A percentile compares a stretch with the other conserved stretches of the same genome.
Conservation (phyloP, 2,888 invertebrate species). For the Osmoderma eremita region DNA sequence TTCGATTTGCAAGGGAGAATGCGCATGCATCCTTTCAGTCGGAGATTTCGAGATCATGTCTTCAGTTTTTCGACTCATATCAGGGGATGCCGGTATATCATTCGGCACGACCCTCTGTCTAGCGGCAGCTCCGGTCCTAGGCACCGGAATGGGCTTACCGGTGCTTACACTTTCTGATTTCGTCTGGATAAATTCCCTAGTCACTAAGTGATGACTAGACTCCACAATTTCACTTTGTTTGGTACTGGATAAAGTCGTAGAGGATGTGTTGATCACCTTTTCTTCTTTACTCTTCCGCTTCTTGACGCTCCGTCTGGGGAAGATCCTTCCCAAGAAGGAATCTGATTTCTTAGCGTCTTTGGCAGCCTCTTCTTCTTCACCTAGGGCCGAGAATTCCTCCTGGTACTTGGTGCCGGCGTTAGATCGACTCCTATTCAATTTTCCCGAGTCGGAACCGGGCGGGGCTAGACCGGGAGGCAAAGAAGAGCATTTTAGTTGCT, state of each 20-base stretch:
- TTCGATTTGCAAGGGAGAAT: slow-evolving; percentile 57
- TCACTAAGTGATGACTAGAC: background rate
- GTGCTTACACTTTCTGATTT: slow-evolving; percentile 14
- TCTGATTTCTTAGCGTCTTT: slow-evolving; percentile 65
- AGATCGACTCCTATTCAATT: slow-evolving; percentile 65
- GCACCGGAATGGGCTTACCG: slow-evolving; percentile 54
- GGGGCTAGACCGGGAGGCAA: slow-evolving; percentile 72
- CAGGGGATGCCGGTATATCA: slow-evolving; percentile 64
- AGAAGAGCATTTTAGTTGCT: slow-evolving; percentile 72
- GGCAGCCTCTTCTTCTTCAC: slow-evolving; percentile 61
- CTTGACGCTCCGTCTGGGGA: slow-evolving; percentile 77
- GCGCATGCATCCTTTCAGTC: slow-evolving; percentile 49
- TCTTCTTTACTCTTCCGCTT: slow-evolving; percentile 70
- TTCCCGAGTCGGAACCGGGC: slow-evolving; percentile 64
- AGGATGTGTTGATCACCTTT: slow-evolving; percentile 50
- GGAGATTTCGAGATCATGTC: slow-evolving; percentile 52
- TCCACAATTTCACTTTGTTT: slow-evolving; percentile 34
- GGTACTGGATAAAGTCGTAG: slow-evolving; percentile 17
- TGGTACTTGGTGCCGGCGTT: slow-evolving; percentile 62
- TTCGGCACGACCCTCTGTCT: slow-evolving; percentile 69
- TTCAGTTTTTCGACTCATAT: slow-evolving; percentile 50
- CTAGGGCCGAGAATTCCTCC: slow-evolving; percentile 55
- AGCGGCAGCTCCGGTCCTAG: slow-evolving; percentile 66
- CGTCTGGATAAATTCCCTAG: slow-evolving; percentile 19
- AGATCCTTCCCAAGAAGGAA: slow-evolving; percentile 73